Evolutionary conservation across 2,797 vertebrate species (phyloP), one percentile per base, ranked within the genome.

Genomic region (Erethizon dorsatum): DNA sequence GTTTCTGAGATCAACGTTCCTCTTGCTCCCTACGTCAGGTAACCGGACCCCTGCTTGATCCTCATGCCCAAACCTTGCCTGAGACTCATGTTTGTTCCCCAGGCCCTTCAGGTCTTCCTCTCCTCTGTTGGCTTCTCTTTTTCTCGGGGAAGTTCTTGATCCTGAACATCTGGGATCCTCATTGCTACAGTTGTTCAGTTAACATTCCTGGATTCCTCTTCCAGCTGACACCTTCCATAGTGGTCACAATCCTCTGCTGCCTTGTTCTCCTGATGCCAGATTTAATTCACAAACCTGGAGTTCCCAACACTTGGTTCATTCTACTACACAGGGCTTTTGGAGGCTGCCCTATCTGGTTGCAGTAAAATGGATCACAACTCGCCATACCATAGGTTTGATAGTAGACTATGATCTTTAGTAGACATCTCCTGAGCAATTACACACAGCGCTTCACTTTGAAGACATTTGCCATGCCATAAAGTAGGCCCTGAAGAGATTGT

Each of bases 261-360:
- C 33, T 65, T 71, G 4, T 83, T 94, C 56, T 67, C 95, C 73
- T 28, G 45, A 83, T 69, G 24, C 13, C 50, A 31, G 84, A 57
- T 88, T 91, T 96, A 63, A 83, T 37, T 37, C 33, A 67, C 56
- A 8, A 91, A 63, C 28, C 67, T 79, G 65, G 73, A 83, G 10
- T 61, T 95, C 45, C 88, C 54, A 56, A 26, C 11, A 63, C 22
- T 26, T 69, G 50, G 33, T 45, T 69, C 31, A 77, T 83, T 59
- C n/a, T 28, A 65, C 10, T 12, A 71, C 52, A 45, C 3, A 86
- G 13, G 13, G 10, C 26, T 90, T 59, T 65, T 84, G 26, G 47
- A 80, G 50, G 33, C 52, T 92, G 2, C 18, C 2, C 37, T 69
- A 13, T 54, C 37, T 9, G 5, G 63, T 15, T 94, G 54, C 73